phyloP scores from a whole-genome alignment of 2,888 invertebrate genomes.

The Chrysotoxum bicinctum region DNA sequence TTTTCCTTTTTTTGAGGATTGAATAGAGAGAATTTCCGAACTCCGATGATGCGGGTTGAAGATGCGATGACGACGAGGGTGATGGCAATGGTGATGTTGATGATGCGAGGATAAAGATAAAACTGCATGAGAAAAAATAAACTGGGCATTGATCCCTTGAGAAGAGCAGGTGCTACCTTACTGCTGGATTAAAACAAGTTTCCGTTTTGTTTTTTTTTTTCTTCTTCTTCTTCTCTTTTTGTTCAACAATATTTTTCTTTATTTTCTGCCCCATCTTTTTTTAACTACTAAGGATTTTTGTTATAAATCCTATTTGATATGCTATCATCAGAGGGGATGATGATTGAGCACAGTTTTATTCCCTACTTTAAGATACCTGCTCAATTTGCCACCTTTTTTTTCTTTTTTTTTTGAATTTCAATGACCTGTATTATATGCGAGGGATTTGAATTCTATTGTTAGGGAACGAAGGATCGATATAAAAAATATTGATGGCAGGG shows the following conservation, averaged over 20 bases:
- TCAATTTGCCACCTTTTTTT: constrained; percentile 51
- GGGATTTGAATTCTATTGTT: constrained; percentile 29
- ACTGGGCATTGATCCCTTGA: constrained; percentile 69
- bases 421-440: constrained; percentile 16
- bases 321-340: constrained; percentile 55
- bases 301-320: constrained; percentile 67
- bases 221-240: background rate
- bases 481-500: background rate
- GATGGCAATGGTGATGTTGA: constrained; percentile 36
- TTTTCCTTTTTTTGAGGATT: constrained; percentile 50
- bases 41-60: constrained; percentile 51
- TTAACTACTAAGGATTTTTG: constrained; percentile 26
- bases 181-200: constrained; percentile 60
- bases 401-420: background rate
- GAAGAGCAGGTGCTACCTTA: constrained; percentile 63
- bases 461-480: background rate
- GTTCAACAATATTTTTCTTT: background rate
- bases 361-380: constrained; percentile 30
- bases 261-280: background rate
- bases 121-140: constrained; percentile 55
- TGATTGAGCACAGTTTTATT: constrained; percentile 63
- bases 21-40: constrained; percentile 44
- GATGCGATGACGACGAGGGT: constrained; percentile 6
- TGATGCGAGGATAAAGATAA: constrained; percentile 54
- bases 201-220: constrained; percentile 1